Evolutionary conservation across 2,797 vertebrate species (phyloP), one percentile per base, ranked within the genome.

Genomic region (Molossus molossus): DNA sequence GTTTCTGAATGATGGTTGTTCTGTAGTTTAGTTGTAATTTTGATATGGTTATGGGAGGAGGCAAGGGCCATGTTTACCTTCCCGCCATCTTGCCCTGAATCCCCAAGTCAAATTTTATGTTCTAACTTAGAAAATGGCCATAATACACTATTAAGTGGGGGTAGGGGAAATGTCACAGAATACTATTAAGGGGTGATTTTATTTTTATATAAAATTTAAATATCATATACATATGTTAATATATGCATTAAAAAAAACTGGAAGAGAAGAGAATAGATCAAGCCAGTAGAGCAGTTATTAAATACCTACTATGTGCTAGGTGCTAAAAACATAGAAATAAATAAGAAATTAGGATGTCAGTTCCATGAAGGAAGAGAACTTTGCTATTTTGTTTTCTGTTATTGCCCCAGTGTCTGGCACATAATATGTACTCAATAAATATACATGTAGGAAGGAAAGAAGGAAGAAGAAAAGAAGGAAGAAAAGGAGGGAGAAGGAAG

Each of bases 121-220:
- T 87, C n/a, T 72, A 33, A n/a, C 17, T 15, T n/a, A 69, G 45
- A 81, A 90, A 69, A 81, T n/a, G 65, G 33, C 10, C 53, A 10
- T 6, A 3, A 69, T n/a, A 69, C 12, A 69, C 86, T 70, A n/a
- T n/a, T 64, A 53, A 17, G 69, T 60, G 10, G 37, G 27, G 40
- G 17, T 3, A 7, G 10, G 0, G 5, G 7, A 4, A 18, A 1
- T 23, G 33, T 72, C 50, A 65, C 55, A 77, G 81, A 58, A 65
- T 45, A 92, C 15, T 50, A 60, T 48, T 53, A 87, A 58, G 37
- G 14, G 2, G 7, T 29, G 14, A 83, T 83, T 27, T 57, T 23
- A 65, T 77, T 64, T 81, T 18, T 45, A 70, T 50, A 53, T 90
- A 86, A 92, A 92, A 86, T 82, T 70, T 57, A 92, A 81, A 81